A percentile compares a stretch with the other conserved stretches of the same genome.
phyloP scores from a whole-genome alignment of 2,113 vertebrate species.

The Oreochromis spilurus region DNA sequence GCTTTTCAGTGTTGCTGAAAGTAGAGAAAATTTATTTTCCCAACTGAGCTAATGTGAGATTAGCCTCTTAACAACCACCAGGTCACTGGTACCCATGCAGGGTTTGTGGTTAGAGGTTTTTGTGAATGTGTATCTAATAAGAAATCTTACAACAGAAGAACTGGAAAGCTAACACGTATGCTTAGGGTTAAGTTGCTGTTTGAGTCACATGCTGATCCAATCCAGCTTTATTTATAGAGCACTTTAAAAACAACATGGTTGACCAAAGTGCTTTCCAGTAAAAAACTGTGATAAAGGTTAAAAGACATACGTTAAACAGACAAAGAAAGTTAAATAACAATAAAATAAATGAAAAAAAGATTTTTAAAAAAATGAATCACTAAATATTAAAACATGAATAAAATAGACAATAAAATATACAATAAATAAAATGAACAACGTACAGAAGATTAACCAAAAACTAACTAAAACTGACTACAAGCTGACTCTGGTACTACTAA shows the following conservation, averaged over 20 bases:
- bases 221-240: neutral
- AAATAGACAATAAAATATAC: neutral
- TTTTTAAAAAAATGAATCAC: neutral
- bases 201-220: neutral
- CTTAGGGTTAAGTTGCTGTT: neutral
- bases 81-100: neutral
- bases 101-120: neutral
- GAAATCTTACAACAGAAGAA: neutral
- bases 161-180: neutral
- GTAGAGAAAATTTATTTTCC: neutral
- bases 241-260: neutral
- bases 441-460: neutral
- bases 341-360: neutral
- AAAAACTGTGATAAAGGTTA: neutral
- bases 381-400: neutral
- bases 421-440: neutral
- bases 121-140: neutral
- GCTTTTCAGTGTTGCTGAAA: neutral
- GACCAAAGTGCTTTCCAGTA: neutral
- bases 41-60: neutral
- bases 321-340: neutral
- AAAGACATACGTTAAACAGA: neutral
- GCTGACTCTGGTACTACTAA: neutral
- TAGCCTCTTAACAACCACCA: neutral
- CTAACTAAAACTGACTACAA: neutral